A percentile compares a stretch with the other conserved stretches of the same genome.
Evolutionary conservation across 2,113 vertebrate species (phyloP).

Genomic region (Hassar affinis): DNA sequence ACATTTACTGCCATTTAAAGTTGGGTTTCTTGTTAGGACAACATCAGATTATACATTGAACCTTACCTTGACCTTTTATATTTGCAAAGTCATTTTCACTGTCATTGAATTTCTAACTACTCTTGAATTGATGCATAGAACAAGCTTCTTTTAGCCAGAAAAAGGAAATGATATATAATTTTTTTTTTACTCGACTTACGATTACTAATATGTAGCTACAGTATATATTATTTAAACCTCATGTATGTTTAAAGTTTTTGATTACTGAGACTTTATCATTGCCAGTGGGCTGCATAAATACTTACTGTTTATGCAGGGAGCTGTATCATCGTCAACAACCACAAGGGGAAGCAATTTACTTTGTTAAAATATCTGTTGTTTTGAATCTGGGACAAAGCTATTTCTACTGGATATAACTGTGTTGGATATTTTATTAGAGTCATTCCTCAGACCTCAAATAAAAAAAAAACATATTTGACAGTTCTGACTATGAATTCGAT

Average conservation of each 20-base stretch:
- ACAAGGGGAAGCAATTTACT: conserved; percentile 2
- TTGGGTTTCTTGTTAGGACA: conserved; percentile 17
- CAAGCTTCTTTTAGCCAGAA: conserved; percentile 39
- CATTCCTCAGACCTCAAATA: conserved; percentile 21
- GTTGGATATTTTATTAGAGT: background rate
- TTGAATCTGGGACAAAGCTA: background rate
- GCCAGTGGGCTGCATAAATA: conserved; percentile 61
- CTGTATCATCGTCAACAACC: conserved; percentile 20
- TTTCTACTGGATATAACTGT: background rate
- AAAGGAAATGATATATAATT: conserved; percentile 55
- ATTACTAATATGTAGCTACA: conserved; percentile 54
- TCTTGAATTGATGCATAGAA: conserved; percentile 6
- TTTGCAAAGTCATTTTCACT: background rate
- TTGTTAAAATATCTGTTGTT: background rate
- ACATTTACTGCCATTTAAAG: background rate
- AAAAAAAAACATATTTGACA: background rate
- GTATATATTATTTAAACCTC: conserved; percentile 48
- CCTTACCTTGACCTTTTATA: background rate
- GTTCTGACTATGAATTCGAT: background rate
- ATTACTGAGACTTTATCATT: conserved; percentile 63
- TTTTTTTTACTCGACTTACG: conserved; percentile 60
- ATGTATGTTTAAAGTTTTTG: conserved; percentile 41
- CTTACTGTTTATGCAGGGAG: conserved; percentile 30
- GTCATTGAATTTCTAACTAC: background rate
- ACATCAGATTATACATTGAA: background rate